phyloP scores from a whole-genome alignment of 2,888 invertebrate species.

The Periphyllus acericola region DNA sequence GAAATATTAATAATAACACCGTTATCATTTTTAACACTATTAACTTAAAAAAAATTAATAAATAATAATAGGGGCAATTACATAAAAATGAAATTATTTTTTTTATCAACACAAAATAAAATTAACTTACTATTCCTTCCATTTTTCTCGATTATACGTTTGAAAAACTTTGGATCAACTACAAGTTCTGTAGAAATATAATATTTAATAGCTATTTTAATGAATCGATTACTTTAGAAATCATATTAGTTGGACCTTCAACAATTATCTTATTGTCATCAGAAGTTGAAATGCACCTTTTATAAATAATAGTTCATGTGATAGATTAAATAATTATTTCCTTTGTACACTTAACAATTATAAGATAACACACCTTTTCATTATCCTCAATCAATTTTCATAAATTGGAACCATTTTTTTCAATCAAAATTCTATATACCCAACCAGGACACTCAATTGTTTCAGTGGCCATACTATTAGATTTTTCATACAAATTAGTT shows the following conservation, averaged over 20 bases:
- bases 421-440: constrained; percentile 98
- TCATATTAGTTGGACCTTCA: constrained; percentile 96
- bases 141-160: constrained; percentile 96
- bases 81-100: constrained; percentile 48
- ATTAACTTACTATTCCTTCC: constrained; percentile 81
- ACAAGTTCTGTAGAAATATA: constrained; percentile 85
- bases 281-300: constrained; percentile 91
- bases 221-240: constrained; percentile 84
- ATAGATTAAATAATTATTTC: constrained; percentile 29
- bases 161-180: constrained; percentile 90
- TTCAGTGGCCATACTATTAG: constrained; percentile 90
- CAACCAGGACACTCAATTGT: constrained; percentile 92
- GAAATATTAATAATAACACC: constrained; percentile 94
- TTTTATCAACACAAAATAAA: neutral
- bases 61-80: no score
- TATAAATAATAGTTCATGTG: constrained; percentile 7
- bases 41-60: constrained; percentile 79
- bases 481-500: constrained; percentile 89
- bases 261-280: constrained; percentile 93
- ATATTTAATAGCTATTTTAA: constrained; percentile 82
- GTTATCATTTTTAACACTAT: constrained; percentile 92
- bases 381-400: constrained; percentile 88
- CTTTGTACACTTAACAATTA: neutral
- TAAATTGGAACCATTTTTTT: constrained; percentile 93
- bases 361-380: constrained; percentile 73